phyloP scores from a whole-genome alignment of 2,797 vertebrate species.

The Crotalus adamanteus region DNA sequence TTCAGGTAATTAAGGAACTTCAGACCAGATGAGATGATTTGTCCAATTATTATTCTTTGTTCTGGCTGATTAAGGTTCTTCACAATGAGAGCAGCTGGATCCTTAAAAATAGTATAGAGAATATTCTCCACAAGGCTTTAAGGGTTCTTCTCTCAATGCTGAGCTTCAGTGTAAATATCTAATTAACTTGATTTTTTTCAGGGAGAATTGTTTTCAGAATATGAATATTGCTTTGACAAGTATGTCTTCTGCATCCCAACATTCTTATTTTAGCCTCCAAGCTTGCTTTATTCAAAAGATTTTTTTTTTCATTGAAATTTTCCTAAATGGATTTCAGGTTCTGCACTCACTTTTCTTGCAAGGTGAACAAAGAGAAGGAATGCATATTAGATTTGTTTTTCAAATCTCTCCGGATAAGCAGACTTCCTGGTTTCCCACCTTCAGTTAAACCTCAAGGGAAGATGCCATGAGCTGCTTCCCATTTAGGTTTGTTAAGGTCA shows the following conservation, averaged over 20 bases:
- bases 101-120: not conserved
- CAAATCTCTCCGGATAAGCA: not conserved
- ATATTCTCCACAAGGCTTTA: not conserved
- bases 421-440: not conserved
- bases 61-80: not conserved
- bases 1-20: not conserved
- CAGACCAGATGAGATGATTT: not conserved
- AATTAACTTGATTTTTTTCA: not conserved
- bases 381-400: not conserved
- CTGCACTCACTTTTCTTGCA: not conserved
- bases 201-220: not conserved
- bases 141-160: not conserved
- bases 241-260: not conserved
- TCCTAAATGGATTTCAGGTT: not conserved
- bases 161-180: not conserved
- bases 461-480: not conserved
- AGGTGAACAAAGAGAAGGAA: not conserved
- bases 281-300: not conserved
- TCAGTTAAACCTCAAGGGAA: not conserved
- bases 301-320: not conserved
- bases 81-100: not conserved
- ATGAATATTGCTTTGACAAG: not conserved
- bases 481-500: not conserved
- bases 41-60: not conserved
- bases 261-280: not conserved